Evolutionary conservation across 2,888 invertebrate species (phyloP), one percentile per base, ranked within the genome.

Genomic region (Drosophila mayaguana): DNA sequence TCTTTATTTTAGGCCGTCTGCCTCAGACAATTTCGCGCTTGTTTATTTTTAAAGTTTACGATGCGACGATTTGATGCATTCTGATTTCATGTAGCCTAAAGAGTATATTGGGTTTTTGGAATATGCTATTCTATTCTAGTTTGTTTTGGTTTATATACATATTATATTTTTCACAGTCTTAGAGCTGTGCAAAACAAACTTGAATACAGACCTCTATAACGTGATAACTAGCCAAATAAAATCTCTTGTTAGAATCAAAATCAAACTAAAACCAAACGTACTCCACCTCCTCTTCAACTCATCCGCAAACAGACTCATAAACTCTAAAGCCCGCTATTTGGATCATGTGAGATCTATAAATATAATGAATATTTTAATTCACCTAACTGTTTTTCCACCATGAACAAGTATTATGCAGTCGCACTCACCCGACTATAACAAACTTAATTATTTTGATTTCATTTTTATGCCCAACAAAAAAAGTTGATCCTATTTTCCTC

Each of bases 11-110:
- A 18, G 57, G 14, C 51, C 43, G 69, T 61, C 60, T 62, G 64
- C 36, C 45, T 22, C 20, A 55, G 65, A 70, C 70, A 78, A 79
- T 81, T 84, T 78, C 48, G 72, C 72, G 77, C 72, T 75, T 64
- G 79, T 80, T 80, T 87, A 81, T 81, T 84, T 84, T 82, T 84
- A 75, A 75, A 76, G 82, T 87, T 87, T 73, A 80, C 74, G 82
- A 79, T 84, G 74, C 71, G 82, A 69, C 64, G 65, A 36, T 54
- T 64, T 63, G 62, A 25, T 70, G 71, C 70, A 62, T 66, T 80
- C 63, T 67, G n/a, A 32, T 32, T 18, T 32, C 12, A 18, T 0
- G 18, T 1, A 6, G 7, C 12, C 12, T 18, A 7, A n/a, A 12
- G 28, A 48, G 48, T n/a, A 18, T 48, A 32, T 48, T 48, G 7